Base-by-base conservation (phyloP, 2,797 vertebrate genomes). In the Novumbra hubbsi region DNA sequence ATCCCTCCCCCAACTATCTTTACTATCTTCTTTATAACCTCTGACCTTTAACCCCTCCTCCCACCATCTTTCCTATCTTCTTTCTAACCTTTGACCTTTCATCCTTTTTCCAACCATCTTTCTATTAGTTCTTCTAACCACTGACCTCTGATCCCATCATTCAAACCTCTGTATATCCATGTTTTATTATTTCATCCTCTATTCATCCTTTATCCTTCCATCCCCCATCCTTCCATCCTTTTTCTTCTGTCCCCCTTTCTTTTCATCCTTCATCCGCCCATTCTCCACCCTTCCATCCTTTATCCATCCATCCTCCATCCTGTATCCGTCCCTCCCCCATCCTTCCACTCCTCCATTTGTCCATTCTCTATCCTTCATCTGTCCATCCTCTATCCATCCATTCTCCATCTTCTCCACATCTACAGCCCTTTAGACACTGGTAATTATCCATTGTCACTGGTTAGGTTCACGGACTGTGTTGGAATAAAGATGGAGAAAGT, bases 401-500 rank as follows among this genome's bases (percentile, higher is more conserved):
- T 2, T 5, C 32, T 34, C 32, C 32, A 34, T 34, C 32, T 34
- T 0, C 50, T 72, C 19, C 76, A 71, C 80, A 75, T 34, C 32
- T 34, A 68, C 70, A 74, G 55, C 4, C 12, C 24, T 76, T 76
- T 74, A 77, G 74, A 8, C 66, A 72, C 76, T 73, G 12, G 75
- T 66, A 71, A 81, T 86, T 85, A 85, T 75, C 81, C 81, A 87
- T 81, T 78, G 79, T 87, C 82, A 89, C 81, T 88, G 83, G 87
- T 85, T 82, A 85, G 50, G 68, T n/a, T n/a, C n/a, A n/a, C n/a
- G n/a, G n/a, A n/a, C n/a, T n/a, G n/a, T n/a, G n/a, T n/a, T n/a
- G n/a, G n/a, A 72, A 52, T 24, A 28, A 34, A 24, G 30, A 38
- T 7, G 17, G 30, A 19, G 32, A 57, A 17, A 34, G 21, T 27